Base-by-base conservation (phyloP, 2,888 invertebrate species). In the Synanthedon andrenaeformis region DNA sequence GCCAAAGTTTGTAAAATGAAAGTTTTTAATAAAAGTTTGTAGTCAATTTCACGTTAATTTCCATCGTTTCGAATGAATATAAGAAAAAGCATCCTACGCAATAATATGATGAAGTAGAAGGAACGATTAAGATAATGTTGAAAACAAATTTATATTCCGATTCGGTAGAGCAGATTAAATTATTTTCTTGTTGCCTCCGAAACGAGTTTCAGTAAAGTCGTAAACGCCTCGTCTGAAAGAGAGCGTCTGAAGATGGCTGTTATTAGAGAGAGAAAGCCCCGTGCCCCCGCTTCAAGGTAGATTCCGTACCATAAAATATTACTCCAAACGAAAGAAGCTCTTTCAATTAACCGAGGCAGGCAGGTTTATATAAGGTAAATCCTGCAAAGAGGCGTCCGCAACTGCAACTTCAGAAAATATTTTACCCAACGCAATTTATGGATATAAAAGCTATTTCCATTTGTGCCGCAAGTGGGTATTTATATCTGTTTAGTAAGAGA, bases 311-410 rank as follows among this genome's bases (percentile, higher is more conserved):
- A 73, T 82, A 82, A 84, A 85, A 82, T 84, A 85, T 82, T 80
- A 80, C 76, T 72, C 75, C 74, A 73, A 82, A 82, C 74, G 82
- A 82, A 82, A 83, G 79, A 80, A 82, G 81, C 79, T 79, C 79
- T 84, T 84, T 84, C 79, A 83, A 84, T 86, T 85, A 86, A 82
- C 76, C 66, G 73, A 79, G 76, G 73, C 76, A 79, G 76, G 73
- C 76, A 80, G 79, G 78, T 82, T 82, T 78, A 76, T 77, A 76
- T 79, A 79, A 80, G 74, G 76, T 74, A 79, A 78, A 79, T 74
- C 70, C 69, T 69, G 70, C 76, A 72, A 76, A 77, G 76, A 75
- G 76, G 70, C 74, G 69, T 67, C 67, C 70, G 67, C 64, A 65
- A 63, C 65, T 68, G 71, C 72, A 65, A 64, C 65, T 64, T 67